Percentiles rank a stretch among this genome's conserved stretches.
Conservation (phyloP, 2,888 invertebrate genomes). For the Meiosimyza platycephala region DNA sequence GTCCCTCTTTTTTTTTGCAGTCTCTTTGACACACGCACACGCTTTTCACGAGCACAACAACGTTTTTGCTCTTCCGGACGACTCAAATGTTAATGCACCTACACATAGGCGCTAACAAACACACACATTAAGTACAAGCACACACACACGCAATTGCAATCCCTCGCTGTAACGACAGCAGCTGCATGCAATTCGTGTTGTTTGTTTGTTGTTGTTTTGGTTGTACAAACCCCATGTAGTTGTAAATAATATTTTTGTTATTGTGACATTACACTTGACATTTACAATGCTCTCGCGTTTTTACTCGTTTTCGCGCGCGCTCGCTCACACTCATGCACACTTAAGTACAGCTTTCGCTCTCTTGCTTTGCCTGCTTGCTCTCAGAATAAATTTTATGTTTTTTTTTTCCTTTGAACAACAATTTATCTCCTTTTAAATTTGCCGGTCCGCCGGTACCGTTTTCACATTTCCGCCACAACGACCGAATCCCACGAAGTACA, state of each 20-base stretch:
- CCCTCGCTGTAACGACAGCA: not conserved
- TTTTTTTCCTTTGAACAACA: constrained; percentile 4
- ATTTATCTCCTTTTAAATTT: constrained; percentile 26
- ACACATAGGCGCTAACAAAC: constrained; percentile 14
- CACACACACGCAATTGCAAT: constrained; percentile 6
- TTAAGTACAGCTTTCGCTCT: constrained; percentile 27
- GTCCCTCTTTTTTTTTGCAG: not conserved
- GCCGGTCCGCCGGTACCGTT: constrained; percentile 19
- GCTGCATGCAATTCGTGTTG: constrained; percentile 10
- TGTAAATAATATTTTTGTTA: constrained; percentile 48
- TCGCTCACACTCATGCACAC: constrained; percentile 34
- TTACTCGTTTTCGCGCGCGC: constrained; percentile 33
- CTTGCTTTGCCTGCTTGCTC: constrained; percentile 33
- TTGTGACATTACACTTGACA: constrained; percentile 66
- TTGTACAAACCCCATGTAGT: constrained; percentile 35
- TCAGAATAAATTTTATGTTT: constrained; percentile 12
- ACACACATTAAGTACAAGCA: not conserved
- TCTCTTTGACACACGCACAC: not conserved
- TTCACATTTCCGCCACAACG: constrained; percentile 50
- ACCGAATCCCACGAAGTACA: constrained; percentile 64
- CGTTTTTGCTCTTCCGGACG: constrained; percentile 32
- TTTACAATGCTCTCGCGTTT: constrained; percentile 50
- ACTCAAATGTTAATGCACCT: not conserved
- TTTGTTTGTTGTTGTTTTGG: constrained; percentile 31
- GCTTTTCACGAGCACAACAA: too few species aligned